Conservation (phyloP, 2,888 invertebrate genomes). For the Microplitis deprimator region DNA sequence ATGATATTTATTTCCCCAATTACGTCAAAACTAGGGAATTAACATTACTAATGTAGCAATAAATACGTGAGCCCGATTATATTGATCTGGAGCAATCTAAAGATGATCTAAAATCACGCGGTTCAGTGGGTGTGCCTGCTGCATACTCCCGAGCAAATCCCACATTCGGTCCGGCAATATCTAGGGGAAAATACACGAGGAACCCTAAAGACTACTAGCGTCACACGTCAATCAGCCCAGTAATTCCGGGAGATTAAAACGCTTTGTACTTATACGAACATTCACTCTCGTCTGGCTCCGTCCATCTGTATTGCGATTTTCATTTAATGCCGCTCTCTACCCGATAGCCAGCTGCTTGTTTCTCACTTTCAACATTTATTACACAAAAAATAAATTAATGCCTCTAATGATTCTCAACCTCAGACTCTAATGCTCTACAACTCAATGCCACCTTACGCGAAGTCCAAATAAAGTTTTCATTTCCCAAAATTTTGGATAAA, state of each 20-base stretch:
- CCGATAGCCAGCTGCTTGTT: too few species aligned
- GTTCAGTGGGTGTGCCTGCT: slow-evolving; percentile 39
- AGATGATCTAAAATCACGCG: slow-evolving; percentile 37
- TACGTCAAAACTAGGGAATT: background rate
- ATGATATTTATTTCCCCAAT: background rate
- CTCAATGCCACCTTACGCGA: too few species aligned
- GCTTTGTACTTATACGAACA: slow-evolving; percentile 36
- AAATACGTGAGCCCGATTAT: slow-evolving; percentile 22
- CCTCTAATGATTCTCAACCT: too few species aligned
- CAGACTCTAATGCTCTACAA: too few species aligned
- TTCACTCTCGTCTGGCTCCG: slow-evolving; percentile 29
- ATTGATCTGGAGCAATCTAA: slow-evolving; percentile 20
- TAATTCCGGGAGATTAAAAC: slow-evolving; percentile 63
- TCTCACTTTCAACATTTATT: too few species aligned
- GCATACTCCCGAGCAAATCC: slow-evolving; percentile 53
- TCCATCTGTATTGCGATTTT: background rate
- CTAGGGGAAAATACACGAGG: slow-evolving; percentile 36
- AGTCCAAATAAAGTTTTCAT: too few species aligned
- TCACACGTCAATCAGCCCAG: slow-evolving; percentile 62
- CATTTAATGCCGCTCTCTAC: background rate
- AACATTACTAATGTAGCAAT: slow-evolving; percentile 6
- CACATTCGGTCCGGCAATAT: slow-evolving; percentile 31
- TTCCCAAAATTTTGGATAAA: too few species aligned
- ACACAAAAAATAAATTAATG: too few species aligned
- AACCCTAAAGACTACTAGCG: slow-evolving; percentile 44